Conservation (phyloP, 2,797 vertebrate species). For the Diceros bicornis region DNA sequence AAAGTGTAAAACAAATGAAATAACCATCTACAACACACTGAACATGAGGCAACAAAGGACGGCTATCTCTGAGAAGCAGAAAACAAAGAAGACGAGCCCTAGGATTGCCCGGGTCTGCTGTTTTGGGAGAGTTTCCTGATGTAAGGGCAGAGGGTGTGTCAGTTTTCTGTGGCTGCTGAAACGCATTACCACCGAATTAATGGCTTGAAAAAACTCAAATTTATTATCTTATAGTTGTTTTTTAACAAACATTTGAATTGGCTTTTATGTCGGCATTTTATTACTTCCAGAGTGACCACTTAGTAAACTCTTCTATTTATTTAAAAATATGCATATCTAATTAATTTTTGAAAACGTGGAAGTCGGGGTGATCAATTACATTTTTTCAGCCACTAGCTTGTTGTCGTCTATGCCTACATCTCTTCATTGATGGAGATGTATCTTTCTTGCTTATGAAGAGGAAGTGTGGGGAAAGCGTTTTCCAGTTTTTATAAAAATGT, state of each 20-base stretch:
- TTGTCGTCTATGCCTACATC: background rate
- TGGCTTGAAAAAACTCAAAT: background rate
- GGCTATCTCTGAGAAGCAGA: background rate
- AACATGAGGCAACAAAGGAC: background rate
- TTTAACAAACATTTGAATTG: background rate
- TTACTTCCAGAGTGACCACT: background rate
- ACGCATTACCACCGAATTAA: background rate
- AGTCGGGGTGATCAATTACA: background rate
- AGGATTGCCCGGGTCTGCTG: accelerated
- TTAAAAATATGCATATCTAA: background rate
- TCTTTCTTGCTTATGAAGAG: background rate
- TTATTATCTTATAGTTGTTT: background rate
- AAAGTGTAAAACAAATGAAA: accelerated
- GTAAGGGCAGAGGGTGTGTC: accelerated
- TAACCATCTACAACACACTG: background rate
- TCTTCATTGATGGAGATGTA: background rate
- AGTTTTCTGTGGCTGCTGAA: accelerated
- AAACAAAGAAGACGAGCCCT: background rate
- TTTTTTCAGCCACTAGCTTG: background rate
- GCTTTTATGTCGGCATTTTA: background rate
- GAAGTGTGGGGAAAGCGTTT: background rate
- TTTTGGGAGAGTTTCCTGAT: accelerated
- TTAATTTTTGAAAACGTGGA: background rate
- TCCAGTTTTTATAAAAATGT: background rate
- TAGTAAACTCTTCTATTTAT: background rate